Conservation (phyloP, 2,888 invertebrate species). For the Idaea dimidiata region DNA sequence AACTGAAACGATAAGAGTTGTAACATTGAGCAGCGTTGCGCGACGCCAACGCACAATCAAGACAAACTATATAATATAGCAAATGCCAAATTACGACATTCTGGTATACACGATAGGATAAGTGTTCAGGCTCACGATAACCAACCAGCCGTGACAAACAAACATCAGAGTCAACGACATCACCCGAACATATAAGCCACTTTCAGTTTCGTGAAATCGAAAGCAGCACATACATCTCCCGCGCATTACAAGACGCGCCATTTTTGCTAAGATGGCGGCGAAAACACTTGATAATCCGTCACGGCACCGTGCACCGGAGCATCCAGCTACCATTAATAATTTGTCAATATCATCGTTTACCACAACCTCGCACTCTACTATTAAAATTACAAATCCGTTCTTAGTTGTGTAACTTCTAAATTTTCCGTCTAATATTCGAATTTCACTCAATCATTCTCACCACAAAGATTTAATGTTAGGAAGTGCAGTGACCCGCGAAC, state of each 20-base stretch:
- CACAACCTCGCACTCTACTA: conserved; percentile 33
- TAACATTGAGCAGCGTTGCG: conserved; percentile 49
- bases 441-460: conserved; percentile 8
- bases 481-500: conserved; percentile 66
- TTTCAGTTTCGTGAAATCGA: conserved; percentile 79
- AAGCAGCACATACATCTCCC: conserved; percentile 67
- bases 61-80: conserved; percentile 62
- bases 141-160: conserved; percentile 75
- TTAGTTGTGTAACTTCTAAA: neutral
- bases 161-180: conserved; percentile 77
- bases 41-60: conserved; percentile 43
- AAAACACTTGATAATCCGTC: conserved; percentile 69
- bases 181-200: conserved; percentile 73
- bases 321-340: conserved; percentile 51
- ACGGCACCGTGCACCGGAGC: conserved; percentile 52
- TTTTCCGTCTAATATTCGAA: neutral
- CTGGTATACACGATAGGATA: conserved; percentile 65
- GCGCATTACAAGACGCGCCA: conserved; percentile 55
- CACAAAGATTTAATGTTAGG: conserved; percentile 12
- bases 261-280: conserved; percentile 66
- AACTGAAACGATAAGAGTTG: conserved; percentile 46
- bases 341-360: conserved; percentile 53
- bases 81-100: conserved; percentile 63
- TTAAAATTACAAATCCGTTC: conserved; percentile 8
- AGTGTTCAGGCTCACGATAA: conserved; percentile 49